These are phyloP conservation scores for Caenorhabditis sp. DNA, from an alignment of 2,888 invertebrate genomes.

Conservation along the genomic window DNA sequence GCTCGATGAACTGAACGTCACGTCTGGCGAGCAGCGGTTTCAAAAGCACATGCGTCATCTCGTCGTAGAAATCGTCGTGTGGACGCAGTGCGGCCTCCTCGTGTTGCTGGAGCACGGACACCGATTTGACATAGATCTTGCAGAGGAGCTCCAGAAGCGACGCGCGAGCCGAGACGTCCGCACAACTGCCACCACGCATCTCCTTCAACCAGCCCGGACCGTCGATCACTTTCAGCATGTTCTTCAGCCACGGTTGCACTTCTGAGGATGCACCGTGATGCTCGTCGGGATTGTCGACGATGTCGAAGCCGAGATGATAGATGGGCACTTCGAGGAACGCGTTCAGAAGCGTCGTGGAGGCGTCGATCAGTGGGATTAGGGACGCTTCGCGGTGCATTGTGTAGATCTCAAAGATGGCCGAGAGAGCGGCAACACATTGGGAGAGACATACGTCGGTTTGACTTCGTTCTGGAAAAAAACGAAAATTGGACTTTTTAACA, in stretches of 20 bases:
- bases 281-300: constrained; percentile 28
- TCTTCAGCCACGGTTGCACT: constrained; percentile 51
- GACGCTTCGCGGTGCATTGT: constrained; percentile 31
- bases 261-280: not conserved
- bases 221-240: constrained; percentile 65
- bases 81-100: constrained; percentile 57
- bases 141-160: constrained; percentile 76
- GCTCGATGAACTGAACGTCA: constrained; percentile 56
- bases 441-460: constrained; percentile 77
- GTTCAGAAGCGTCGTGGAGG: constrained; percentile 57
- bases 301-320: constrained; percentile 70
- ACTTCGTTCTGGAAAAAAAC: constrained; percentile 76
- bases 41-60: constrained; percentile 76
- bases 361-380: constrained; percentile 63
- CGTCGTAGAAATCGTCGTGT: constrained; percentile 40
- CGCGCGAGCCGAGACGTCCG: constrained; percentile 76
- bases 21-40: constrained; percentile 75
- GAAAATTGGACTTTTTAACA: not conserved
- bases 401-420: constrained; percentile 73
- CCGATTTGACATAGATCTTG: constrained; percentile 75
- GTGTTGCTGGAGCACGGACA: constrained; percentile 55
- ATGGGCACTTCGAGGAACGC: constrained; percentile 80
- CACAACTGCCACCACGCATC: constrained; percentile 48
- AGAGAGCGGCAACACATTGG: constrained; percentile 72
- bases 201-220: constrained; percentile 60